Evolutionary conservation across 2,113 vertebrate genomes (phyloP), one percentile per base, ranked within the genome.

Genomic region (Aptenodytes patagonicus): DNA sequence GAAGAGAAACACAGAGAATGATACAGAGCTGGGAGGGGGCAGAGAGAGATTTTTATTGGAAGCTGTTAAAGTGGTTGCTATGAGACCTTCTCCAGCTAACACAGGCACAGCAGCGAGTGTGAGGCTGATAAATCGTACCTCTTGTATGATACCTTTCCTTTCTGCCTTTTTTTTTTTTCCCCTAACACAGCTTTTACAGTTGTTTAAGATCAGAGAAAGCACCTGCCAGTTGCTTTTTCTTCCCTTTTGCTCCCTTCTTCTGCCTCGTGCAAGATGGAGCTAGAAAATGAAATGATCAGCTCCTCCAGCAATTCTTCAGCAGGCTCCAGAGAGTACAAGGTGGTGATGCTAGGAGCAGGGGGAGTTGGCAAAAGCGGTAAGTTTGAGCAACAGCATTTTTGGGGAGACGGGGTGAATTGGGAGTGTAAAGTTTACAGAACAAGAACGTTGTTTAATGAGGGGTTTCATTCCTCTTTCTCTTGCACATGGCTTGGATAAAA

Each of bases 41-140:
- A 93, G 96, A 98, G 98, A 81, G 89, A 97, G 97, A 95, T 97
- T 98, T 98, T 98, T 97, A 98, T 98, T 98, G 98, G 98, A 98
- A 98, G 98, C 97, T 97, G 86, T 97, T 98, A 94, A 97, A 97
- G 93, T 97, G 98, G 98, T 98, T 98, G 98, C 98, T 98, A 98
- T 98, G 98, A 98, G 97, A 98, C 98, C 95, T 93, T 96, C 95
- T 96, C 58, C 81, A 96, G 97, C 97, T 83, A 94, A 89, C 90
- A 85, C 85, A 97, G 95, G 92, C 96, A 96, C 92, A 96, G 91
- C 96, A 95, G 97, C 61, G 88, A 97, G 96, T 66, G 93, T 13
- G 70, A 81, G 55, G 86, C 97, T 98, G 97, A 93, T 93, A 95
- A 96, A 97, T 95, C 71, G 70, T 96, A 95, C 94, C 94, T 97